Conservation (phyloP, 2,797 vertebrate species). For the Petrocephalus schoutedeni region DNA sequence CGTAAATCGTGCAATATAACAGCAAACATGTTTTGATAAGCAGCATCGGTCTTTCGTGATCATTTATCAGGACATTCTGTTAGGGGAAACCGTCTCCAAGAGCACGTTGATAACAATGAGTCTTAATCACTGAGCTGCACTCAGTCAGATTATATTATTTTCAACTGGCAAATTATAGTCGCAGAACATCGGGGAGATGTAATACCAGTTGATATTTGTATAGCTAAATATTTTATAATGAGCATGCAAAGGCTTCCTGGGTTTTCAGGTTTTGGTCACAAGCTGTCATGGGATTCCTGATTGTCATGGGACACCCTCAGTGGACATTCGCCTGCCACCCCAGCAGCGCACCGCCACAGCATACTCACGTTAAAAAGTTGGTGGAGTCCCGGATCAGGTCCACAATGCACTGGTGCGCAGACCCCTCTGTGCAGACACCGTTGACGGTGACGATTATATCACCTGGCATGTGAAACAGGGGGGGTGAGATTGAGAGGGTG, state of each 20-base stretch:
- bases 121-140: not conserved
- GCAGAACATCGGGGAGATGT: not conserved
- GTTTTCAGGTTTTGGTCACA: not conserved
- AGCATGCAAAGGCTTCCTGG: not conserved
- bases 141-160: too few relatives aligned
- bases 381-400: conserved; percentile 76
- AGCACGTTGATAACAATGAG: not conserved
- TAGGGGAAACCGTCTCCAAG: not conserved
- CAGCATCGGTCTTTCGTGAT: not conserved
- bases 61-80: not conserved
- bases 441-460: conserved; percentile 82
- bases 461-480: conserved; percentile 54
- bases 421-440: conserved; percentile 69
- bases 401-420: conserved; percentile 73
- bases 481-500: not conserved
- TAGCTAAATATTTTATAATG: not conserved
- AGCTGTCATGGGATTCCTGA: not conserved
- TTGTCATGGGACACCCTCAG: not conserved
- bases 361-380: conserved; percentile 77
- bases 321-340: not conserved
- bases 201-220: not conserved
- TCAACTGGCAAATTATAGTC: not conserved
- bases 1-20: not conserved
- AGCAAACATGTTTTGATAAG: not conserved
- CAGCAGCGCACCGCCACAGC: too few relatives aligned